Evolutionary conservation across 2,113 vertebrate species (phyloP).

Genomic region (Ophiodon elongatus): DNA sequence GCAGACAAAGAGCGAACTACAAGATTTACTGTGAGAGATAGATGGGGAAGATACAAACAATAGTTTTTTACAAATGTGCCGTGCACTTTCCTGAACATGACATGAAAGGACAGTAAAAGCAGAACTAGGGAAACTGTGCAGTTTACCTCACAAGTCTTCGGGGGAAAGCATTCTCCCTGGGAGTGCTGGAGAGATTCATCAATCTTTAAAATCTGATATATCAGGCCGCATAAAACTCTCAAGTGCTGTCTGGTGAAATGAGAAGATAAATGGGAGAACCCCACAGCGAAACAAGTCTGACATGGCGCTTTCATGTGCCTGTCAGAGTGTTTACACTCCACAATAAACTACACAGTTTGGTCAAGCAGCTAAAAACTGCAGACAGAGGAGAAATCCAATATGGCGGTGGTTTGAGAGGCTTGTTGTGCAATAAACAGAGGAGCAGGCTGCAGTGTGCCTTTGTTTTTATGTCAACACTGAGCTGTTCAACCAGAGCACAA

Average conservation of each 20-base stretch:
- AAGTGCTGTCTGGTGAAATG: constrained; percentile 6
- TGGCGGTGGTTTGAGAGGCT: constrained; percentile 33
- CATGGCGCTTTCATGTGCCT: neutral
- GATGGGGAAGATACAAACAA: constrained; percentile 40
- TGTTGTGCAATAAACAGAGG: constrained; percentile 81
- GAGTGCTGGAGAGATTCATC: constrained; percentile 5
- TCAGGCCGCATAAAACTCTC: constrained; percentile 24
- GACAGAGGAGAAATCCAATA: constrained; percentile 53
- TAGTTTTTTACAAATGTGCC: constrained; percentile 35
- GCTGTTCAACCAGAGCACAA: constrained; percentile 50
- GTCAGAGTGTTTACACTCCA: constrained; percentile 37
- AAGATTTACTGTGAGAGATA: constrained; percentile 21
- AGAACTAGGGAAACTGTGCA: constrained; percentile 2
- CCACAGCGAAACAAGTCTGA: constrained; percentile 25
- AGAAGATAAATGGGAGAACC: constrained; percentile 44
- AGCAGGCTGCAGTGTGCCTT: constrained; percentile 65
- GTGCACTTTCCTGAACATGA: neutral
- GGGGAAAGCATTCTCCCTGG: constrained; percentile 28
- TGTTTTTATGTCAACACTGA: constrained; percentile 83
- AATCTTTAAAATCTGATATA: constrained; percentile 43
- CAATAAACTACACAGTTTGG: constrained; percentile 5
- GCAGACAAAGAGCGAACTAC: constrained; percentile 35
- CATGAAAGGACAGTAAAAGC: constrained; percentile 25
- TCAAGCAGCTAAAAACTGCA: constrained; percentile 51
- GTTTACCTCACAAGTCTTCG: neutral